Evolutionary conservation across 2,888 invertebrate genomes (phyloP).

Genomic region (Leucophenga montana): DNA sequence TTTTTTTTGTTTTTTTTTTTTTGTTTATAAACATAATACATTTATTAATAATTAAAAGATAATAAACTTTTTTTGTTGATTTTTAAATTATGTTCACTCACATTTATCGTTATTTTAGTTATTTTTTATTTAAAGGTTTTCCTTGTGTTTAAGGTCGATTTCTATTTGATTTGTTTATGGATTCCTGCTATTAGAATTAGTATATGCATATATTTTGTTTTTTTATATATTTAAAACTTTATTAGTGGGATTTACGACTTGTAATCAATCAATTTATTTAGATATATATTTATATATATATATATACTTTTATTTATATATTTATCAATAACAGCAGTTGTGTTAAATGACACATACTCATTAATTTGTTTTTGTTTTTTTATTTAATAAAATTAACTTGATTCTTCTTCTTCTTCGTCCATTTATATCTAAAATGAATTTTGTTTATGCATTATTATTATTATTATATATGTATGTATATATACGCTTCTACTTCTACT

Average conservation of each 20-base stretch:
- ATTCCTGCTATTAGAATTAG: conserved; percentile 4
- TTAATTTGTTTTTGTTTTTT: conserved; percentile 13
- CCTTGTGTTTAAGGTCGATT: not conserved
- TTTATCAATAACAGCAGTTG: conserved; percentile 16
- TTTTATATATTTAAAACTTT: conserved; percentile 30
- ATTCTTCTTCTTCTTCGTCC: conserved; percentile 16
- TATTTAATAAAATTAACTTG: conserved; percentile 27
- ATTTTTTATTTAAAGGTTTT: conserved; percentile 14
- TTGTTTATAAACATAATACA: conserved; percentile 68
- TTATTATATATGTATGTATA: conserved; percentile 40
- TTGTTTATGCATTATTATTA: conserved; percentile 24
- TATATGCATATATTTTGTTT: not conserved
- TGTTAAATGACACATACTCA: conserved; percentile 15
- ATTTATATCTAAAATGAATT: conserved; percentile 20
- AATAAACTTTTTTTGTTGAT: conserved; percentile 52
- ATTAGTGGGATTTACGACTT: conserved; percentile 29
- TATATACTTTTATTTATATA: not conserved
- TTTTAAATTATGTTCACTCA: conserved; percentile 40
- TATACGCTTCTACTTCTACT: conserved; percentile 32
- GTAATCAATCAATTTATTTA: conserved; percentile 10
- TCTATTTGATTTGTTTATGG: conserved; percentile 4
- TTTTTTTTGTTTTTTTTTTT: conserved; percentile 52
- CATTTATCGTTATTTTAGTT: not conserved
- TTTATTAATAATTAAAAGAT: conserved; percentile 64
- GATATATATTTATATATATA: conserved; percentile 6